phyloP scores from a whole-genome alignment of 1,140 invertebrate species.

The Grapholita molesta region DNA sequence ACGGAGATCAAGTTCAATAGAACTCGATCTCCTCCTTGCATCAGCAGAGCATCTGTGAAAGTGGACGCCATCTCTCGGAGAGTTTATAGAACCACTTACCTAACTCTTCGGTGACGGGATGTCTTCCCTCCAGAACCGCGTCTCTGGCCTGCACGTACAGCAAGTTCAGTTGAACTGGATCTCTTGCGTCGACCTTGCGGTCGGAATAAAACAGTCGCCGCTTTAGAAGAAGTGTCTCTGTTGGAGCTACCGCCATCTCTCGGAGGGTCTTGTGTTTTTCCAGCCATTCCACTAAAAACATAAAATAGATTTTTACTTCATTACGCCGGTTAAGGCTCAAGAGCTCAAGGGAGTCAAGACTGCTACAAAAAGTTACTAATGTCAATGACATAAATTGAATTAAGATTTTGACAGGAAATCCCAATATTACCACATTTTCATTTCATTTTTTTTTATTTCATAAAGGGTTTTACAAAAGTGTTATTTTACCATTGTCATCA shows the following conservation, averaged over 20 bases:
- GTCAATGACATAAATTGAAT: too few species aligned
- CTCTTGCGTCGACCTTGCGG: constrained; percentile 98
- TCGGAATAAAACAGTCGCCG: constrained; percentile 99
- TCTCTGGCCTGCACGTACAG: constrained; percentile 98
- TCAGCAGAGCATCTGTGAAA: too few species aligned
- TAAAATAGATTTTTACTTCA: too few species aligned
- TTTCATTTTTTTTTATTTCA: too few species aligned
- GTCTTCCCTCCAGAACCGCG: constrained; percentile 97
- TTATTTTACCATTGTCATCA: constrained; percentile 94
- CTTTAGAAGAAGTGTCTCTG: constrained; percentile 93
- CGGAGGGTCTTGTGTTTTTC: constrained; percentile 98
- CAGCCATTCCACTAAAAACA: constrained; percentile 94
- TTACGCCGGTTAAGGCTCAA: too few species aligned
- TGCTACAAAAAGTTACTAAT: too few species aligned
- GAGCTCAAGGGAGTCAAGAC: too few species aligned
- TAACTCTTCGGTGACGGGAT: constrained; percentile 97
- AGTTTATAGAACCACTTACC: constrained; percentile 45
- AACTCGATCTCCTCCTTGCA: too few species aligned
- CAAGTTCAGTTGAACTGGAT: constrained; percentile 98
- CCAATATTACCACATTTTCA: too few species aligned
- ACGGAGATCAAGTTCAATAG: too few species aligned
- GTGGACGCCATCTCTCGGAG: neutral
- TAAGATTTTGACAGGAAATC: too few species aligned
- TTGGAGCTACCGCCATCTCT: constrained; percentile 97
- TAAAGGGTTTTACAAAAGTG: too few species aligned